Percentiles rank a stretch among this genome's conserved stretches.
Evolutionary conservation across 2,113 vertebrate species (phyloP).

Genomic region (Manacus vitellinus): DNA sequence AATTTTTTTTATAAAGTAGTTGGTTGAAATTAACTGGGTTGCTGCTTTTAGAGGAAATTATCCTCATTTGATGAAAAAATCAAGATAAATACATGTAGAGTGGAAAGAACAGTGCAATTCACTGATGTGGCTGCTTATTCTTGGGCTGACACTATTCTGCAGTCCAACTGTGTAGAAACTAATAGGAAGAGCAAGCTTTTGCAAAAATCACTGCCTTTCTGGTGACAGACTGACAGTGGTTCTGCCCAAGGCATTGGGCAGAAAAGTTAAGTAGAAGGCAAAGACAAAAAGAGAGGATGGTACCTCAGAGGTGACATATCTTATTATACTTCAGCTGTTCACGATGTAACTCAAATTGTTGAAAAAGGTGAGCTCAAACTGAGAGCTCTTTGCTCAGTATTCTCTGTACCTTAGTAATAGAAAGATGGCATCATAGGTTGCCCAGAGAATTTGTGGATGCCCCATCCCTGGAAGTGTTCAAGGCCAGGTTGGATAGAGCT

Average conservation of each 20-base stretch:
- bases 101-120: neutral
- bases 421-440: neutral
- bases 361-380: neutral
- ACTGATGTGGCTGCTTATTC: neutral
- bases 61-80: neutral
- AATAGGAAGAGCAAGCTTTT: neutral
- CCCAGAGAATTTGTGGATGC: neutral
- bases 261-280: neutral
- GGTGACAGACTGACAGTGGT: neutral
- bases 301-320: neutral
- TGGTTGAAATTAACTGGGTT: neutral
- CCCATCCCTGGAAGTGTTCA: neutral
- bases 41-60: neutral
- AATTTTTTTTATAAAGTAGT: neutral
- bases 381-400: neutral
- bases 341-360: neutral
- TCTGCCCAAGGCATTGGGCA: neutral
- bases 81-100: neutral
- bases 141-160: neutral
- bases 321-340: neutral
- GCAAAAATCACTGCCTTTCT: neutral
- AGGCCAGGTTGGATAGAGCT: neutral
- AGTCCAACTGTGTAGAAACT: neutral
- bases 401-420: neutral
- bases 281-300: neutral